A percentile compares a stretch with the other conserved stretches of the same genome.
Conservation (phyloP, 2,888 invertebrate species). For the Philereme transversata region DNA sequence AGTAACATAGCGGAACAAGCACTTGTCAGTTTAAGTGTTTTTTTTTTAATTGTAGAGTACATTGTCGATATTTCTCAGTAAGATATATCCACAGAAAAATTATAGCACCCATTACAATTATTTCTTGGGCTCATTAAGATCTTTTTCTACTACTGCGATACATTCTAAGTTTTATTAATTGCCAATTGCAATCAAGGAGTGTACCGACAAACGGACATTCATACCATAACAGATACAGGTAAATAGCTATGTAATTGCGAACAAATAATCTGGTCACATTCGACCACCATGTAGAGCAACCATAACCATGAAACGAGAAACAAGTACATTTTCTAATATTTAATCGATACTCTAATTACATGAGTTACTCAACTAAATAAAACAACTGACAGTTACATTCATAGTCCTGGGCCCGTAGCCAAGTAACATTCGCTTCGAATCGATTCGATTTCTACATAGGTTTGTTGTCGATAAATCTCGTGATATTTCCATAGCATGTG, state of each 20-base stretch:
- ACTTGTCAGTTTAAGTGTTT: background rate
- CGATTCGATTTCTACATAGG: no score
- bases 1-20: no score
- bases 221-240: constrained; percentile 13
- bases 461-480: no score
- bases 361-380: no score
- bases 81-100: background rate
- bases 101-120: background rate
- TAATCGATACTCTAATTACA: no score
- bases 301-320: background rate
- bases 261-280: constrained; percentile 19
- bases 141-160: background rate
- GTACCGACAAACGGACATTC: constrained; percentile 19
- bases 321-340: no score
- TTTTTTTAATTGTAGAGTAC: background rate
- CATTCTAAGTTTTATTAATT: constrained; percentile 13
- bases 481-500: no score
- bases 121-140: background rate
- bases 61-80: background rate
- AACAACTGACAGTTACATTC: no score
- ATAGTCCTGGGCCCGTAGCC: no score
- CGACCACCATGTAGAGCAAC: background rate
- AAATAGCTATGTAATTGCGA: constrained; percentile 25
- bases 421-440: no score
- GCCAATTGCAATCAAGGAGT: constrained; percentile 19